Conservation (phyloP, 2,113 vertebrate species). For the Otocyon megalotis region DNA sequence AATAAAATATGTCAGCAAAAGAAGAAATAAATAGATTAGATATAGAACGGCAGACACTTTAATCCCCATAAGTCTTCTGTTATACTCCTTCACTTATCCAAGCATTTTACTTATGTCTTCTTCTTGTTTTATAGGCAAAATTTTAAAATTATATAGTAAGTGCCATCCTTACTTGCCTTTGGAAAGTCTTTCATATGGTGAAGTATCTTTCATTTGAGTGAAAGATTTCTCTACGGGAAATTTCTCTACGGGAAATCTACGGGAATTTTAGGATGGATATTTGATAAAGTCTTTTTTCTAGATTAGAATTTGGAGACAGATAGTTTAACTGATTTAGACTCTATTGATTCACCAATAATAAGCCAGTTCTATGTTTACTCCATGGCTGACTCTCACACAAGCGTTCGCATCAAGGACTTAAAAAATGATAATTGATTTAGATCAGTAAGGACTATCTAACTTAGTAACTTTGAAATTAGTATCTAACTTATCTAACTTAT, state of each 20-base stretch:
- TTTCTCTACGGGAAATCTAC: neutral
- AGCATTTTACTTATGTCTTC: neutral
- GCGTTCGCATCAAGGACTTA: neutral
- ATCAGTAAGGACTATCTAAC: neutral
- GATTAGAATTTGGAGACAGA: neutral
- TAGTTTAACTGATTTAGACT: neutral
- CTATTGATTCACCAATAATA: neutral
- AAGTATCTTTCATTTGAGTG: neutral
- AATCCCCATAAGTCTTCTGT: neutral
- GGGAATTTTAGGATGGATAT: neutral
- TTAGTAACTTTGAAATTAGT: neutral
- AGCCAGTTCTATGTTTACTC: neutral
- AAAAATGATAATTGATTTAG: conserved; percentile 27
- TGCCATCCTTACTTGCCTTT: neutral
- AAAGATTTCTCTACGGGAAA: neutral
- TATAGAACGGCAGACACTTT: neutral
- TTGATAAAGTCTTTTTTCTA: neutral
- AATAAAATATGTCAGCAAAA: neutral
- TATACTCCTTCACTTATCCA: neutral
- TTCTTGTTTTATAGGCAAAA: neutral
- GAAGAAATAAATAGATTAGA: neutral
- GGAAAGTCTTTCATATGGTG: neutral
- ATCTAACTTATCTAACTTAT: no score
- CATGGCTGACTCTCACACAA: neutral
- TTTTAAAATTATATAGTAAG: neutral